Percentiles rank a stretch among this genome's conserved stretches.
These are phyloP conservation scores for Cynaeus angustus DNA, from an alignment of 2,888 invertebrate genomes.

Conservation along the genomic window DNA sequence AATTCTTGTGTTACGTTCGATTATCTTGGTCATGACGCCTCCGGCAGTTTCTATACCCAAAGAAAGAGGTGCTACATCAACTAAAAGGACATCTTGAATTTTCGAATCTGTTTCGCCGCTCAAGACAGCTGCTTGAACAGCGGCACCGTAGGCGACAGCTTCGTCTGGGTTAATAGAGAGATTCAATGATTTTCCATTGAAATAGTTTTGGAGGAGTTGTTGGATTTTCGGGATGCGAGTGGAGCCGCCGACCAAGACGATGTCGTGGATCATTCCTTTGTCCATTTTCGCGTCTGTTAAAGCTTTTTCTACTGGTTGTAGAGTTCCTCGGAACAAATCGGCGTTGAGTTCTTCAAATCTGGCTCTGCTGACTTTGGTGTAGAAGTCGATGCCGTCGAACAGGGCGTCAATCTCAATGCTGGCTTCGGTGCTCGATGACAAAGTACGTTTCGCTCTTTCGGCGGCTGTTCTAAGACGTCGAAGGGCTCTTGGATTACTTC, in stretches of 20 bases:
- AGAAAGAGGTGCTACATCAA: constrained; percentile 81
- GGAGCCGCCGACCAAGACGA: constrained; percentile 88
- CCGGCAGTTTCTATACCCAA: constrained; percentile 87
- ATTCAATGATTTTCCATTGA: constrained; percentile 74
- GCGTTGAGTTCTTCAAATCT: constrained; percentile 85
- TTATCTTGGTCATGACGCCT: constrained; percentile 83
- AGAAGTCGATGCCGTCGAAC: constrained; percentile 83
- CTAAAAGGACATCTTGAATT: constrained; percentile 83
- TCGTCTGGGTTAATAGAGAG: constrained; percentile 69
- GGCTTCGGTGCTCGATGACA: constrained; percentile 85
- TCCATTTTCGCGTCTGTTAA: constrained; percentile 79
- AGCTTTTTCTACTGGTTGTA: constrained; percentile 46
- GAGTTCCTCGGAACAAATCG: constrained; percentile 73
- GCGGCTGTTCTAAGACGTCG: constrained; percentile 72
- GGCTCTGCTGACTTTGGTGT: constrained; percentile 82
- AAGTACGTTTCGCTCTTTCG: constrained; percentile 75
- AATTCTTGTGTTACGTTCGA: constrained; percentile 75
- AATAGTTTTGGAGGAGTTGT: constrained; percentile 82
- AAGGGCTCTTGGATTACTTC: constrained; percentile 69
- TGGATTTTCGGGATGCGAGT: constrained; percentile 88
- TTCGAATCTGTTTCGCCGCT: constrained; percentile 75
- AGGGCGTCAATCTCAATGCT: constrained; percentile 84
- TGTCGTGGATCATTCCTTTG: constrained; percentile 83
- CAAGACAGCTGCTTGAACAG: constrained; percentile 67
- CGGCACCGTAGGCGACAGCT: constrained; percentile 69